These are phyloP conservation scores for Girardinus metallicus DNA, from an alignment of 2,797 vertebrate genomes.

Conservation along the genomic window DNA sequence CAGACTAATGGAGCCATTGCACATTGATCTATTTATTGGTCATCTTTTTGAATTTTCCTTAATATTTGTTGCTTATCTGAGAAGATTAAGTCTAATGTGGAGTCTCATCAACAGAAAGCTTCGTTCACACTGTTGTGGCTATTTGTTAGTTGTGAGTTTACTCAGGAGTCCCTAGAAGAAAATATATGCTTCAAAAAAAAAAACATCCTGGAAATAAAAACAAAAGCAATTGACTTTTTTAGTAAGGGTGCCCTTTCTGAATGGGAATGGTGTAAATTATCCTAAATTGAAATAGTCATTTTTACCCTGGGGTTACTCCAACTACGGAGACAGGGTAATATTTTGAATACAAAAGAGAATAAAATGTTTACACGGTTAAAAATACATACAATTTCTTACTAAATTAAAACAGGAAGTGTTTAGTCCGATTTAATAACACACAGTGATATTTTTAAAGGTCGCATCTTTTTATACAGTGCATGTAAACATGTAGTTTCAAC, in stretches of 20 bases:
- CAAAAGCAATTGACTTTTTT: too few relatives aligned
- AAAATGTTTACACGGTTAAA: too few relatives aligned
- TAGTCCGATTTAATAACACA: not conserved
- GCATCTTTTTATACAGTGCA: not conserved
- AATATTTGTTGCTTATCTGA: not conserved
- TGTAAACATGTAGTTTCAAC: not conserved
- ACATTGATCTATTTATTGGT: not conserved
- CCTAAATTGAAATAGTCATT: not conserved
- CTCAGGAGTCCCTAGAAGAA: not conserved
- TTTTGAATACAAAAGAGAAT: not conserved
- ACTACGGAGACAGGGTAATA: not conserved
- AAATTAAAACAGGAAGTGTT: not conserved
- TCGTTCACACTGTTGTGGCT: not conserved
- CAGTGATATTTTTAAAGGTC: not conserved
- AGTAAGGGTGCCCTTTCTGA: too few relatives aligned
- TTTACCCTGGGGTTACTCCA: too few relatives aligned
- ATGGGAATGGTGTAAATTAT: not conserved
- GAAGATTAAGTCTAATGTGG: constrained; percentile 6
- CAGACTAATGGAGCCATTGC: not conserved
- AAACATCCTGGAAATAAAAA: not conserved
- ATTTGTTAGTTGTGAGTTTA: not conserved
- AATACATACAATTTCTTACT: not conserved
- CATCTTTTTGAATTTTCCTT: constrained; percentile 2
- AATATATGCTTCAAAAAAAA: not conserved
- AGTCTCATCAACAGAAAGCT: not conserved